A percentile compares a stretch with the other conserved stretches of the same genome.
Evolutionary conservation across 1,140 invertebrate genomes (phyloP).

Genomic region (Akabosia matsudoensis): DNA sequence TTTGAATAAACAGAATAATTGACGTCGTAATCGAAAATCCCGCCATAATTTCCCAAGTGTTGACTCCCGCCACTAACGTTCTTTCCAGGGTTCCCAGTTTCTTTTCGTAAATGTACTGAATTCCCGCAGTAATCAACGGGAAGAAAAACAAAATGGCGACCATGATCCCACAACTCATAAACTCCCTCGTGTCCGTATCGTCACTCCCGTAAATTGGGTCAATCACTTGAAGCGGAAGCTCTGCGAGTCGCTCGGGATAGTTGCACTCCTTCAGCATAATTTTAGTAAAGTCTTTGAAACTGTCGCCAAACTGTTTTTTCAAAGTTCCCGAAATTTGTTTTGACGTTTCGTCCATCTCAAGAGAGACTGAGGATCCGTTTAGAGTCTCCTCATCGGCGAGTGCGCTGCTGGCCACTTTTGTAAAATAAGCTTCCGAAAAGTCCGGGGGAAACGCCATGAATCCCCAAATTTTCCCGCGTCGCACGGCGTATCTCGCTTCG

Average conservation of each 20-base stretch:
- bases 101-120: constrained; percentile 55
- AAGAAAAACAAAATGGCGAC: constrained; percentile 93
- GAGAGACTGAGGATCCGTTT: constrained; percentile 71
- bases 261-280: constrained; percentile 64
- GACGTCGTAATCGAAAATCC: constrained; percentile 89
- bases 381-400: constrained; percentile 68
- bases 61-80: constrained; percentile 77
- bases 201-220: constrained; percentile 80
- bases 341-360: constrained; percentile 88
- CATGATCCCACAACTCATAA: constrained; percentile 90
- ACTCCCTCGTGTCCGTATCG: constrained; percentile 86
- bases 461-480: constrained; percentile 75
- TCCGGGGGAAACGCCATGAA: constrained; percentile 78
- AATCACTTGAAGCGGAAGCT: constrained; percentile 48
- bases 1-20: constrained; percentile 89
- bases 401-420: constrained; percentile 67
- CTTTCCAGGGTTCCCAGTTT: constrained; percentile 61
- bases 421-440: constrained; percentile 59
- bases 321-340: constrained; percentile 82
- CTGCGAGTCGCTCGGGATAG: not conserved
- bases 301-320: constrained; percentile 71
- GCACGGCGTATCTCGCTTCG: constrained; percentile 67
- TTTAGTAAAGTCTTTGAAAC: constrained; percentile 72
- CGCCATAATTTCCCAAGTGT: constrained; percentile 80
- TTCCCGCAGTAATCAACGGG: constrained; percentile 86